A percentile compares a stretch with the other conserved stretches of the same genome.
Conservation (phyloP, 2,797 vertebrate species). For the Tolypeutes matacus region DNA sequence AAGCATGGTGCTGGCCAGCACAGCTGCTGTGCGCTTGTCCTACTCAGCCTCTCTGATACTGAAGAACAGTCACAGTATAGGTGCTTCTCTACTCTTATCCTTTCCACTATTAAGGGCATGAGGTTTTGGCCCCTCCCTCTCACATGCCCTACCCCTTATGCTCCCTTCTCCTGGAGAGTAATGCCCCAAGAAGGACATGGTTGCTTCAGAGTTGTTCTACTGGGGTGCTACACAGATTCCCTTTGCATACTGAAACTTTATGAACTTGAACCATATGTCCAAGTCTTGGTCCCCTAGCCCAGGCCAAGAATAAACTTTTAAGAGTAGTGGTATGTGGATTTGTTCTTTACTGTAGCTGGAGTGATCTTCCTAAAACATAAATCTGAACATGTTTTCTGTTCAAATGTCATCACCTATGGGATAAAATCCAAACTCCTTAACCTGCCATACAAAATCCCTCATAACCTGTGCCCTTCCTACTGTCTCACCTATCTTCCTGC, state of each 20-base stretch:
- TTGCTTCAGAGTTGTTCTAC: conserved; percentile 11
- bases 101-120: neutral
- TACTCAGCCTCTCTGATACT: neutral
- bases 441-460: neutral
- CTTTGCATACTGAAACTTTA: neutral
- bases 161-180: neutral
- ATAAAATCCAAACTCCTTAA: conserved; percentile 41
- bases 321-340: neutral
- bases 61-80: neutral
- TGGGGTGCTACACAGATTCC: neutral
- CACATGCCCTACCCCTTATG: neutral
- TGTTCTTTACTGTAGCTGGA: neutral
- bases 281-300: neutral
- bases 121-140: neutral
- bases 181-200: neutral
- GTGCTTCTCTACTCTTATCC: neutral
- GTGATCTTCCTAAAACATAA: conserved; percentile 22
- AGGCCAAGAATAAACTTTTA: neutral
- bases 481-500: neutral
- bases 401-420: neutral
- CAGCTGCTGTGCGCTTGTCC: neutral
- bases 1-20: neutral
- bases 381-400: conserved; percentile 20
- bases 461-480: neutral
- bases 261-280: neutral